phyloP scores from a whole-genome alignment of 2,888 invertebrate species.

The Orthosia gracilis region DNA sequence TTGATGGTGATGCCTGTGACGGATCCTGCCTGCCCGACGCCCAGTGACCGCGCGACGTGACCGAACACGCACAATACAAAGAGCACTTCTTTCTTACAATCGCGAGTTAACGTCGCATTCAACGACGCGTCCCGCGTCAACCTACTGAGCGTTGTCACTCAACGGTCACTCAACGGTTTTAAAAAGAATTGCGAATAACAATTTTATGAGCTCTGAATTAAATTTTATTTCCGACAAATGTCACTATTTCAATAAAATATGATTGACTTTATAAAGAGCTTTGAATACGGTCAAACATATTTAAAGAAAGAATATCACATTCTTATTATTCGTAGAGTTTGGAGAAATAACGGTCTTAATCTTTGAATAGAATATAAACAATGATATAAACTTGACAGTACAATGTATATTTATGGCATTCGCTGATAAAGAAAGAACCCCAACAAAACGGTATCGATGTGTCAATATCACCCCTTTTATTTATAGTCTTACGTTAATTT shows the following conservation, averaged over 20 bases:
- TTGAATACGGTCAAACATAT: constrained; percentile 47
- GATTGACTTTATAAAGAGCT: constrained; percentile 40
- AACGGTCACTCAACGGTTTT: constrained; percentile 87
- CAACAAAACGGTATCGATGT: constrained; percentile 69
- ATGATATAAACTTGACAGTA: constrained; percentile 35
- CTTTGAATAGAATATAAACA: constrained; percentile 55
- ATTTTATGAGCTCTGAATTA: constrained; percentile 75
- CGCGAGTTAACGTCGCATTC: constrained; percentile 78
- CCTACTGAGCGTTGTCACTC: constrained; percentile 83
- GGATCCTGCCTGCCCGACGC: constrained; percentile 41
- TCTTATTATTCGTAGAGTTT: constrained; percentile 45
- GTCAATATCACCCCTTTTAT: constrained; percentile 76
- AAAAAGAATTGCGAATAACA: constrained; percentile 75
- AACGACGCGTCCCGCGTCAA: constrained; percentile 77
- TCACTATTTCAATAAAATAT: constrained; percentile 71
- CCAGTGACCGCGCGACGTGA: constrained; percentile 58
- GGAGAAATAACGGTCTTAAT: constrained; percentile 47
- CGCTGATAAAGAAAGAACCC: constrained; percentile 51
- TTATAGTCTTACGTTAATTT: constrained; percentile 61
- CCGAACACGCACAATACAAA: constrained; percentile 75
- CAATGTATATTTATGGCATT: constrained; percentile 48
- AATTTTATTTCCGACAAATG: constrained; percentile 81
- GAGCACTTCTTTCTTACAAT: constrained; percentile 79
- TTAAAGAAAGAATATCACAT: constrained; percentile 30
- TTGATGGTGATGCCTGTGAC: constrained; percentile 59